Base-by-base conservation (phyloP, 2,113 vertebrate species). In the Penelope pileata region DNA sequence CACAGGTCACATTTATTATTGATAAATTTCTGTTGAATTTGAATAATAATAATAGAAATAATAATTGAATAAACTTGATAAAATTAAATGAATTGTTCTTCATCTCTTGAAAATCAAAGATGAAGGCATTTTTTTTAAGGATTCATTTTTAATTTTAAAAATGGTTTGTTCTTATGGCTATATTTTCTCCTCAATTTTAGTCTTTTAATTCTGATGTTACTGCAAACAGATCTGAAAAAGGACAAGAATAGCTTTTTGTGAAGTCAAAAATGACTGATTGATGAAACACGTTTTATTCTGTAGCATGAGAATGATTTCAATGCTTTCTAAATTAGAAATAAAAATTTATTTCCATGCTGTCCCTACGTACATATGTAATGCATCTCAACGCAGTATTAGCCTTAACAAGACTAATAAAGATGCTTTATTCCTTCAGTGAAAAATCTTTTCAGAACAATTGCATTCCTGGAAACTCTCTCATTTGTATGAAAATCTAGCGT, bases 401-500 rank as follows among this genome's bases (percentile, higher is more conserved):
- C 23, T 74, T 73, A 53, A 66, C 50, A 73, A 40, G 30, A 26
- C 26, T 54, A 59, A 68, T 23, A 27, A 60, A 43, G 4, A 3
- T 54, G 5, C 1, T 42, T 54, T 50, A 11, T 53, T 80, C 3
- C 54, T 82, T 75, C 6, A 63, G 10, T 67, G 51, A 82, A 63
- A 93, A 59, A 22, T 34, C 17, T 48, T 27, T 67, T 84, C 32
- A 30, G 8, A 54, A 21, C 7, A 67, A 4, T 63, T 60, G 16
- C 4, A 4, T 59, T 63, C 16, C 47, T 60, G 30, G 50, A 51
- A 83, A 50, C 0, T 8, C 2, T 8, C 90, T 66, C 16, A 12
- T 75, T 16, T 34, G 1, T 40, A 7, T 19, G 42, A 91, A 86
- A 22, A 58, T 3, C 27, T 34, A 0, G 0, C 23, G 12, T 10